Base-by-base conservation (phyloP, 2,888 invertebrate species). In the Hedychridium roseum region DNA sequence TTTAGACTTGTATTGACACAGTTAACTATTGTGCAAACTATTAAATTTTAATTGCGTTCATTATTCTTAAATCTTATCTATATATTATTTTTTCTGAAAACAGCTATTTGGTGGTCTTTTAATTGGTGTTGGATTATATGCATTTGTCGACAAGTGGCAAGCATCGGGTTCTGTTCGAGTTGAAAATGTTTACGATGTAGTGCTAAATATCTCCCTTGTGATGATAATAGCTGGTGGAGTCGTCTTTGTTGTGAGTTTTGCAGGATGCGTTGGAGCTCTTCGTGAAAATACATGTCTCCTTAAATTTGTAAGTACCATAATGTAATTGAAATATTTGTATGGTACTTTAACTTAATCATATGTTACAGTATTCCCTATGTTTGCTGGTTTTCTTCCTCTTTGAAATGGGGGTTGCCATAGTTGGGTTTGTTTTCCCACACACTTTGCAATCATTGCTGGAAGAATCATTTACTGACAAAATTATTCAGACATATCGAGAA, bases 401-500 rank as follows among this genome's bases (percentile, higher is more conserved):
- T 73, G 94, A 96, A 82, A 92, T 96, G 89, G 91, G 90, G 0
- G 88, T 94, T 38, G 95, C 94, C 1, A 91, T 95, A 17, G 87
- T 95, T 74, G 94, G 94, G 7, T 96, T 97, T 80, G 92, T 96
- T 30, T 96, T 94, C 78, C 94, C 95, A 3, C 90, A 93, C 61
- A 89, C 92, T 14, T 88, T 95, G 80, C 91, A 93, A 73, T 88
- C 91, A 0, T 82, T 92, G 34, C 78, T 96, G 34, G 93, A 94
- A 74, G 89, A 89, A 64, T 91, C 91, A 54, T 90, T 96, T 70
- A 93, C 94, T 0, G 94, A 94, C 73, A 89, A 93, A 73, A 91
- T 94, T 16, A 94, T 97, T 42, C 92, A 93, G 70, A 90, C 92
- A 0, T 96, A 97, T 75, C 84, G 95, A 32, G 96, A 96, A 74